A percentile compares a stretch with the other conserved stretches of the same genome.
Conservation (phyloP, 2,113 vertebrate genomes). For the Tamias sibiricus region DNA sequence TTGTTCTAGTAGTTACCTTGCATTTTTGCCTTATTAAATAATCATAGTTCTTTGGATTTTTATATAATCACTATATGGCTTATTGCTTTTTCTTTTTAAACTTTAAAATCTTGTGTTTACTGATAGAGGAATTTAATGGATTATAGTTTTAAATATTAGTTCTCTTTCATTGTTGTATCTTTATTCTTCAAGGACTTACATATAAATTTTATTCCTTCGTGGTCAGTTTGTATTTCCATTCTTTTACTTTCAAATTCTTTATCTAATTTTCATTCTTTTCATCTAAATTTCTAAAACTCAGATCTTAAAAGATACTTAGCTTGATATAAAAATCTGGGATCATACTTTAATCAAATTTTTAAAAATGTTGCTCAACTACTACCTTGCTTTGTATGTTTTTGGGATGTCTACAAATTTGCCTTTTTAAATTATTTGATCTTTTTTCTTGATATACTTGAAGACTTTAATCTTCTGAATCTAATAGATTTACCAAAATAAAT, state of each 20-base stretch:
- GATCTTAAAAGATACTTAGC: background rate
- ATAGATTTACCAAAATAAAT: background rate
- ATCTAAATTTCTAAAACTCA: background rate
- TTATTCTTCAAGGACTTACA: background rate
- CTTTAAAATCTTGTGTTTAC: background rate
- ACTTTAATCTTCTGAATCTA: background rate
- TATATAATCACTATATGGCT: background rate
- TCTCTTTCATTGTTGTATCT: background rate
- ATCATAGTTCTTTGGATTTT: background rate
- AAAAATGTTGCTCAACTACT: background rate
- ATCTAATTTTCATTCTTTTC: background rate
- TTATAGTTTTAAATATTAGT: background rate
- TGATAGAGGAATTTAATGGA: background rate
- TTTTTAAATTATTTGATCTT: background rate
- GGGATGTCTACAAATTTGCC: background rate
- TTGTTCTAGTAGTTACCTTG: background rate
- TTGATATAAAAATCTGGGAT: background rate
- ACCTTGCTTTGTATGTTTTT: background rate
- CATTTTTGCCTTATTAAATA: background rate
- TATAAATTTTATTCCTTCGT: background rate
- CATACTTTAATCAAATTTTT: background rate
- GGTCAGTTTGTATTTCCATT: background rate
- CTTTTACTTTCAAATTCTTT: background rate
- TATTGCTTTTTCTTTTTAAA: background rate
- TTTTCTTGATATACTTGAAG: background rate